Percentiles rank a stretch among this genome's conserved stretches.
Conservation (phyloP, 2,797 vertebrate genomes). For the Tragopan temminckii region DNA sequence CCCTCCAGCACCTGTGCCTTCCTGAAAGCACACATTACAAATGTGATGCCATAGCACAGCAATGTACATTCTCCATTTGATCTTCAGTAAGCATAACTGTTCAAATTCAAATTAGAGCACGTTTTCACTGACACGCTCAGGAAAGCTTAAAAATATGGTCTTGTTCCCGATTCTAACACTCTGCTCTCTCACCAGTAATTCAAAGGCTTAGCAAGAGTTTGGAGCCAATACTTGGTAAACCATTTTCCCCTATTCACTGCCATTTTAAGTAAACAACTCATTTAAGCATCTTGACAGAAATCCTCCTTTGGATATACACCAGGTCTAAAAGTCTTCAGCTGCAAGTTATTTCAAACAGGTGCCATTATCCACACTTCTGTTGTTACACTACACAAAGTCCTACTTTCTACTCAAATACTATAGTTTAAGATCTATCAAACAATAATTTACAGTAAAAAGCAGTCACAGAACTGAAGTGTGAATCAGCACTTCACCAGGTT, state of each 20-base stretch:
- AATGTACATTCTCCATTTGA: background rate
- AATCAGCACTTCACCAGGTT: background rate
- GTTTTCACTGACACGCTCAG: background rate
- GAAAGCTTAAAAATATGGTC: background rate
- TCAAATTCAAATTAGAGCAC: background rate
- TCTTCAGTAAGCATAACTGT: background rate
- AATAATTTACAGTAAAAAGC: background rate
- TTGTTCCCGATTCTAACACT: background rate
- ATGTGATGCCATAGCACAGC: background rate
- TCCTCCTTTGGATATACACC: background rate
- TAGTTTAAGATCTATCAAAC: background rate
- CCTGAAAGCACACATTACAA: background rate
- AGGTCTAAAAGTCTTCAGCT: background rate
- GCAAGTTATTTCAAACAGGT: background rate
- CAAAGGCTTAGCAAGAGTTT: background rate
- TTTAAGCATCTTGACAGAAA: background rate
- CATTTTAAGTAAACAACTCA: background rate
- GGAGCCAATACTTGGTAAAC: background rate
- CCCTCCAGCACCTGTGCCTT: background rate
- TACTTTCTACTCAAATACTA: background rate
- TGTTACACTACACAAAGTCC: background rate
- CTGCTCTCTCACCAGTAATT: background rate
- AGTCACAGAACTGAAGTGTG: background rate
- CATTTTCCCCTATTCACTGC: background rate
- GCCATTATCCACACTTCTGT: background rate